Conservation (phyloP, 2,797 vertebrate genomes). For the Mastacembelus armatus region DNA sequence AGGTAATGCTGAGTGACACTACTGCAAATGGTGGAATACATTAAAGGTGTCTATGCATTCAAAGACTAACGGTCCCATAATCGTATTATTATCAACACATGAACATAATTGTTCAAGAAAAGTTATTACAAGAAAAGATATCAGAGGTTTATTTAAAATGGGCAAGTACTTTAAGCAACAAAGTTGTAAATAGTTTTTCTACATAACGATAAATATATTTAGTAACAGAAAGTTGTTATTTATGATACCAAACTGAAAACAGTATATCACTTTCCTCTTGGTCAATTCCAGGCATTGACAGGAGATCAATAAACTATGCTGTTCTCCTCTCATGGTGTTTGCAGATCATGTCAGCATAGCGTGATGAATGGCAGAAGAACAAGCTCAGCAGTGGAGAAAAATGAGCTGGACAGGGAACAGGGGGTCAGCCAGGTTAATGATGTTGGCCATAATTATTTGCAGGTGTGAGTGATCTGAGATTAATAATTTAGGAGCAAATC, state of each 20-base stretch:
- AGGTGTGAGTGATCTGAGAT: constrained; percentile 75
- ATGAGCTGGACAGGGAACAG: constrained; percentile 65
- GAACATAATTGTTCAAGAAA: too few species aligned
- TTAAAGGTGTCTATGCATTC: too few species aligned
- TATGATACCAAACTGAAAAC: constrained; percentile 42
- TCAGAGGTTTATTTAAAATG: too few species aligned
- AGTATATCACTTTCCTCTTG: constrained; percentile 69
- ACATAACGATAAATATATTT: not conserved
- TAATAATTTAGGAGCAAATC: constrained; percentile 67
- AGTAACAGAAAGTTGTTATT: constrained; percentile 16
- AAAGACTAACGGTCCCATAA: too few species aligned
- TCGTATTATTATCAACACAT: too few species aligned
- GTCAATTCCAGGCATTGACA: constrained; percentile 74
- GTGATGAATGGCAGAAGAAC: constrained; percentile 78
- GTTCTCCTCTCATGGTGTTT: constrained; percentile 74
- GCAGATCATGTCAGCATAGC: constrained; percentile 75
- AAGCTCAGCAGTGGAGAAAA: constrained; percentile 65
- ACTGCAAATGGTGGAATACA: too few species aligned
- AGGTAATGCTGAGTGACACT: too few species aligned
- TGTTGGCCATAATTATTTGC: constrained; percentile 76
- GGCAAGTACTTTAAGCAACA: too few species aligned
- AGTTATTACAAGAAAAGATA: too few species aligned
- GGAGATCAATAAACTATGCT: constrained; percentile 81
- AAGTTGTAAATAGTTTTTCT: too few species aligned
- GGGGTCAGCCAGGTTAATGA: constrained; percentile 78